These are phyloP conservation scores for Drosophila mauritiana DNA, from an alignment of 1,140 invertebrate genomes.

Conservation along the genomic window DNA sequence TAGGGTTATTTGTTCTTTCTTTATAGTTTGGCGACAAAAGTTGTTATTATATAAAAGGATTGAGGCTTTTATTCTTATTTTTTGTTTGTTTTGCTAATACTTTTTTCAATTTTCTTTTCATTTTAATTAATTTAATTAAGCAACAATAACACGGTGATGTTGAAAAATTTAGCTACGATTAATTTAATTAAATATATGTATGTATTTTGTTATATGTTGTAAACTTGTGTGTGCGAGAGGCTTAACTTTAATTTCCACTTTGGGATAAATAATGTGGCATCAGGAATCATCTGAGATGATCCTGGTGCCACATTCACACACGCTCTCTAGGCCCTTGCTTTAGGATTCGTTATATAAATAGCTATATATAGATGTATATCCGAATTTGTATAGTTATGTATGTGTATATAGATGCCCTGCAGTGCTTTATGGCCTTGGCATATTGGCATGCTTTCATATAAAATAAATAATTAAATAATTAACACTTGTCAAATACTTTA, in stretches of 20 bases:
- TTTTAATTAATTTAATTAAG: slow-evolving; percentile 60
- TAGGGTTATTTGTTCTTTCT: neutral
- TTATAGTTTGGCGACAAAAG: slow-evolving; percentile 31
- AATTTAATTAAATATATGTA: slow-evolving; percentile 70
- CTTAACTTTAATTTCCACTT: slow-evolving; percentile 21
- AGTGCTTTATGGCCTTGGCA: slow-evolving; percentile 8
- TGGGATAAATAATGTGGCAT: slow-evolving; percentile 1
- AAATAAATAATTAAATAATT: slow-evolving; percentile 79
- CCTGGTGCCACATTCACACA: slow-evolving; percentile 1
- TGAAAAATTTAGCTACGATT: slow-evolving; percentile 73
- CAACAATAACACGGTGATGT: slow-evolving; percentile 80
- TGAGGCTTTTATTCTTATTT: slow-evolving; percentile 13
- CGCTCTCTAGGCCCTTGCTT: neutral
- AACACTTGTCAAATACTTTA: slow-evolving; percentile 64
- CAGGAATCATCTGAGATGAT: slow-evolving; percentile 21
- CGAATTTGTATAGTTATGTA: slow-evolving; percentile 25
- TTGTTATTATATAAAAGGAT: slow-evolving; percentile 28
- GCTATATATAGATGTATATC: slow-evolving; percentile 22
- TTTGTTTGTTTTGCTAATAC: slow-evolving; percentile 6
- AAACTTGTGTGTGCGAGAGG: slow-evolving; percentile 10
- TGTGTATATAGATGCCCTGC: slow-evolving; percentile 35
- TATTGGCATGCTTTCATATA: slow-evolving; percentile 43
- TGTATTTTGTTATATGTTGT: slow-evolving; percentile 21
- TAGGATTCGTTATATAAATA: slow-evolving; percentile 23
- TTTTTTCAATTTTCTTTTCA: slow-evolving; percentile 29